Evolutionary conservation across 2,797 vertebrate genomes (phyloP), one percentile per base, ranked within the genome.

Genomic region (Diceros bicornis): DNA sequence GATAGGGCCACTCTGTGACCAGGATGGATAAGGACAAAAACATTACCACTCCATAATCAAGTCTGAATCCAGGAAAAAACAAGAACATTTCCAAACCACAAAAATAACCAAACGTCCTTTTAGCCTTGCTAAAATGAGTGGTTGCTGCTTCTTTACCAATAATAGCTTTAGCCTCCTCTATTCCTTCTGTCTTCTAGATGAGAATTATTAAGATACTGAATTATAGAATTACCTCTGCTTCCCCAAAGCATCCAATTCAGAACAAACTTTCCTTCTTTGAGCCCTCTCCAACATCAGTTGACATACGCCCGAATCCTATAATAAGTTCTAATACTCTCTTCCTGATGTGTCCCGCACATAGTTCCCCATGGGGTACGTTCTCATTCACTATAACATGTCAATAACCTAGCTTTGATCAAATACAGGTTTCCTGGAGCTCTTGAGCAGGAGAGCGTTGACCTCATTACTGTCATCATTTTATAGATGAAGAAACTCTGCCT

Each of bases 191-290:
- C 32, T 14, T 74, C 4, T 37, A 41, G 21, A 14, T 41, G 66
- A 52, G 50, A 85, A 52, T 59, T 72, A 64, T 18, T 79, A 62
- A 44, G 27, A 20, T 27, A 77, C 4, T 1, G 32, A 23, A 62
- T 69, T 50, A 0, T 1, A 18, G 6, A 37, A 87, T 8, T 27
- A 47, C 11, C 9, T 6, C 52, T 41, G 29, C 32, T 66, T n/a
- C n/a, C 64, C 16, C 4, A 75, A 83, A 69, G 14, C 66, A 81
- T 32, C 16, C 55, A 29, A 37, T 64, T 32, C 34, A 86, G 21
- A 75, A 29, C 7, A 81, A 92, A 68, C 32, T 20, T 78, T 59
- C 32, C 68, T 85, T 94, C 72, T 81, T 9, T 50, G 61, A 86
- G 20, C 0, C 25, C 1, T 41, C 13, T 20, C n/a, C 44, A 27